Conservation (phyloP, 2,113 vertebrate genomes). For the Chaenogobius annularis region DNA sequence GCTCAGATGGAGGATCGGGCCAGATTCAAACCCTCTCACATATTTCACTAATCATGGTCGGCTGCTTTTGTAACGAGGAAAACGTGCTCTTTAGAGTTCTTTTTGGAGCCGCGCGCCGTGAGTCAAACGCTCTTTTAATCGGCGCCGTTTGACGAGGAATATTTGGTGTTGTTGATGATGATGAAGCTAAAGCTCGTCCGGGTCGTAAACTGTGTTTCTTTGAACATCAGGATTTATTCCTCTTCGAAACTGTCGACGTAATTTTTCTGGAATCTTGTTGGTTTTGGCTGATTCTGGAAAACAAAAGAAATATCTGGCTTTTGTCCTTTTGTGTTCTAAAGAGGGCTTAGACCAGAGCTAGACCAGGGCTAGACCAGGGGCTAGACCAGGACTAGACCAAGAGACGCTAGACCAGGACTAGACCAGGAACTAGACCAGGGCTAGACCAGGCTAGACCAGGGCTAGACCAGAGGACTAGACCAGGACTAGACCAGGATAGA, state of each 20-base stretch:
- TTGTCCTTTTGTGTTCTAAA: too few species aligned
- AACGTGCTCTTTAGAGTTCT: too few species aligned
- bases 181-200: constrained; percentile 12
- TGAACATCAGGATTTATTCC: constrained; percentile 17
- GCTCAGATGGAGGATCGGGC: constrained; percentile 18
- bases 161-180: constrained; percentile 6
- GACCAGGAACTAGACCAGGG: too few species aligned
- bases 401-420: too few species aligned
- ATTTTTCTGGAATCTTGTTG: constrained; percentile 37
- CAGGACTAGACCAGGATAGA: too few species aligned
- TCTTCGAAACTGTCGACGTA: constrained; percentile 30
- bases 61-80: constrained; percentile 14
- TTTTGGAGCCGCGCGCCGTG: constrained; percentile 35
- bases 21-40: constrained; percentile 22
- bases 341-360: too few species aligned
- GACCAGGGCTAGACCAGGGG: too few species aligned
- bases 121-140: constrained; percentile 46
- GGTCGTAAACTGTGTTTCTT: constrained; percentile 46
- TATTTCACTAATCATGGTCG: constrained; percentile 19
- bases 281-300: constrained; percentile 31
- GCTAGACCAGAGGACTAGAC: too few species aligned
- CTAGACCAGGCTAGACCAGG: too few species aligned
- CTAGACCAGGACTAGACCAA: too few species aligned
- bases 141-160: constrained; percentile 14
- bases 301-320: constrained; percentile 4